Evolutionary conservation across 2,797 vertebrate species (phyloP).

Genomic region (Delichon dasypus): DNA sequence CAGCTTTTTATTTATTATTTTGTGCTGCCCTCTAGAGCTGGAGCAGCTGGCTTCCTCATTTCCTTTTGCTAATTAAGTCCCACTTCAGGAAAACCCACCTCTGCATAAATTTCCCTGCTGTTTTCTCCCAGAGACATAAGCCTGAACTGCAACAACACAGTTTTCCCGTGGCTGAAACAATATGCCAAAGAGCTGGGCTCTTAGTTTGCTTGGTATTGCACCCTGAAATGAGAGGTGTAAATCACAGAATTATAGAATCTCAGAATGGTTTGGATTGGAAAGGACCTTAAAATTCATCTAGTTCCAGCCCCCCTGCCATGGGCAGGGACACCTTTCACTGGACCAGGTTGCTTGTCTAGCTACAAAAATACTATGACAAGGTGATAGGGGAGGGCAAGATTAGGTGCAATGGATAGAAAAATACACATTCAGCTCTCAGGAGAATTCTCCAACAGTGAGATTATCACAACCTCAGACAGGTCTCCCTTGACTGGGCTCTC

Average conservation of each 20-base stretch:
- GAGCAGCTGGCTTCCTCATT: neutral
- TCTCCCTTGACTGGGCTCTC: neutral
- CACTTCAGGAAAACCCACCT: neutral
- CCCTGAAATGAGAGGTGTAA: neutral
- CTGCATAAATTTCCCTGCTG: neutral
- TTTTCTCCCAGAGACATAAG: neutral
- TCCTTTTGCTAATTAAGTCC: neutral
- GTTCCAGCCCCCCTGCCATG: neutral
- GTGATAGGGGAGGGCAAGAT: neutral
- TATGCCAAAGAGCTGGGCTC: neutral
- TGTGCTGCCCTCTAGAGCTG: constrained; percentile 64
- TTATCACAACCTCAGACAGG: neutral
- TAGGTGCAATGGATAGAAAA: neutral
- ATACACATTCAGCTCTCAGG: rapidly evolving
- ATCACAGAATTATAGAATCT: neutral
- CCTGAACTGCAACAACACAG: neutral
- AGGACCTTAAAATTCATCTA: neutral
- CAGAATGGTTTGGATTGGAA: neutral
- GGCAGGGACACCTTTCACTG: neutral
- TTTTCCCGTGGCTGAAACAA: neutral
- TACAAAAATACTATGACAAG: neutral
- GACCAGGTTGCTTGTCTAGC: neutral
- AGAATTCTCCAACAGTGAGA: neutral
- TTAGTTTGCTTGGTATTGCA: neutral
- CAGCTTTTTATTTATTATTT: constrained; percentile 48